Conservation (phyloP, 92 coral and sea anemone species). For the Blastomussa wellsi region DNA sequence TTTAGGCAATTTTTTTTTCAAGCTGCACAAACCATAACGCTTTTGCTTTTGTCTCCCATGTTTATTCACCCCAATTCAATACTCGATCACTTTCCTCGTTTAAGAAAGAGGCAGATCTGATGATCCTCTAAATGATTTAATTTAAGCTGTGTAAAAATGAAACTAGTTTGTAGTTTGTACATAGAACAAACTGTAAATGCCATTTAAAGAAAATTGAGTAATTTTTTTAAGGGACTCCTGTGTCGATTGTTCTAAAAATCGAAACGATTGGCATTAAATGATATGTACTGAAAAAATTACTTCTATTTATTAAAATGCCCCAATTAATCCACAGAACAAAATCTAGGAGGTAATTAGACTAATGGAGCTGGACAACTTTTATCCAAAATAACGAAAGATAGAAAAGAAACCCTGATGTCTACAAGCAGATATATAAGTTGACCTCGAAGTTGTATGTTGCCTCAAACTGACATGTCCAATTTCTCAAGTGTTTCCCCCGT, state of each 20-base stretch:
- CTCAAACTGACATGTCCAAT: not conserved
- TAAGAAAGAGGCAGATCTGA: not conserved
- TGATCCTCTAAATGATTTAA: no score
- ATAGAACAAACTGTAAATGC: no score
- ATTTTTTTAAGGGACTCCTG: no score
- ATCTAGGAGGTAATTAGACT: not conserved
- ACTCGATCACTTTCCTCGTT: not conserved
- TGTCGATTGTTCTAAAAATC: not conserved
- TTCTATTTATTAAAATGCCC: not conserved
- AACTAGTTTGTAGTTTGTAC: no score
- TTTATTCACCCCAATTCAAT: not conserved
- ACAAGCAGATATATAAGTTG: not conserved
- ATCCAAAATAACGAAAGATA: not conserved
- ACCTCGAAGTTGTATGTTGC: not conserved
- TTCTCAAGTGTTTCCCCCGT: not conserved
- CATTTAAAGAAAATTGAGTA: no score
- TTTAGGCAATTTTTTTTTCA: no score
- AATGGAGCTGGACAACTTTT: not conserved
- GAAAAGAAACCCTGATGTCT: not conserved
- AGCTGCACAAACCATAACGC: no score
- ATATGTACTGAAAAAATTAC: not conserved
- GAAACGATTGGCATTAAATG: not conserved
- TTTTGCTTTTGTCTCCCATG: not conserved
- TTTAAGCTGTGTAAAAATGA: not conserved
- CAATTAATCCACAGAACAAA: not conserved